Evolutionary conservation across 2,797 vertebrate genomes (phyloP).

Genomic region (Clarias platycephalus): DNA sequence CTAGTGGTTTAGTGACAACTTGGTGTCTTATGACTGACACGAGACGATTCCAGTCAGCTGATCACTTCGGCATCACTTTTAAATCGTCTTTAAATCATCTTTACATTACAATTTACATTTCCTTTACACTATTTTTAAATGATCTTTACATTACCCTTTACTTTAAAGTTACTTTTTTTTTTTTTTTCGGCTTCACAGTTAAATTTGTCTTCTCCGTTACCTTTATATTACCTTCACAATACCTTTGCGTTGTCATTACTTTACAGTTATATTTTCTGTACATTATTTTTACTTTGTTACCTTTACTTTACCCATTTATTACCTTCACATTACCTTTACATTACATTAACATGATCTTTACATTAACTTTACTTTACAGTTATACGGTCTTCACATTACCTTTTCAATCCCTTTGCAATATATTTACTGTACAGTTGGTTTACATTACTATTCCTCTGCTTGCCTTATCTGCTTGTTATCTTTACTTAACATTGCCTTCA

Average conservation of each 20-base stretch:
- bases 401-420: no score
- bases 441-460: neutral
- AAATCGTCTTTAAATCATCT: neutral
- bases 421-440: neutral
- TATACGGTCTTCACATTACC: no score
- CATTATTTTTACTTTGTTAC: neutral
- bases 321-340: no score
- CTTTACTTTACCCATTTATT: neutral
- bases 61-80: neutral
- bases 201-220: neutral
- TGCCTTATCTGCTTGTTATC: no score
- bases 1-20: neutral
- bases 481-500: no score
- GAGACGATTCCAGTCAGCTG: neutral
- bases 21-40: neutral
- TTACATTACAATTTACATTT: neutral
- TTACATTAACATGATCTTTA: no score
- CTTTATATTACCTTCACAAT: neutral
- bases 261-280: neutral
- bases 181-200: neutral
- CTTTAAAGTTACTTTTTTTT: neutral
- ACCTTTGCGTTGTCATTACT: neutral
- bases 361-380: no score
- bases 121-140: neutral
- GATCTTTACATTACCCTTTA: neutral